These are phyloP conservation scores for Caranx melampygus DNA, from an alignment of 2,113 vertebrate genomes.

Conservation along the genomic window DNA sequence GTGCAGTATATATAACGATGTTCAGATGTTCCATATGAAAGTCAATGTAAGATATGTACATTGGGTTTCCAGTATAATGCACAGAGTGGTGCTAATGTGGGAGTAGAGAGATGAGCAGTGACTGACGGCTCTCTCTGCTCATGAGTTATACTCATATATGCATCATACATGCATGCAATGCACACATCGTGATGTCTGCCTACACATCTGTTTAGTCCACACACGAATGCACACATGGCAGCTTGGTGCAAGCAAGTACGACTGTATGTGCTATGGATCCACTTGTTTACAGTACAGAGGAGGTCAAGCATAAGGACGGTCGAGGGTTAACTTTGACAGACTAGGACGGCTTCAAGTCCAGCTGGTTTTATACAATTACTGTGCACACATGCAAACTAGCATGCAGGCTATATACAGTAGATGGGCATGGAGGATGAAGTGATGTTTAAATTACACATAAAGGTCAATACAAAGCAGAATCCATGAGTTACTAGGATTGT, in stretches of 20 bases:
- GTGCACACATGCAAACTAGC: background rate
- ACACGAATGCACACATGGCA: conserved; percentile 5
- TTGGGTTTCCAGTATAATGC: background rate
- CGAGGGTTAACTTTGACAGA: conserved; percentile 2
- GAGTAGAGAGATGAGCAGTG: background rate
- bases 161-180: conserved; percentile 11
- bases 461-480: too few relatives aligned
- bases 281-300: background rate
- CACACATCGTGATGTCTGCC: conserved; percentile 3
- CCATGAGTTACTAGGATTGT: too few relatives aligned
- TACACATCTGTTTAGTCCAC: conserved; percentile 27
- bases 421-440: too few relatives aligned
- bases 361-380: background rate
- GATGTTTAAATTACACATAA: too few relatives aligned
- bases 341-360: background rate
- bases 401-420: too few relatives aligned
- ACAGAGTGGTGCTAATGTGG: too few relatives aligned
- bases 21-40: too few relatives aligned
- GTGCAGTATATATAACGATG: too few relatives aligned
- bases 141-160: background rate
- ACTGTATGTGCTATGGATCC: background rate
- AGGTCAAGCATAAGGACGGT: conserved; percentile 7
- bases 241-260: conserved; percentile 7
- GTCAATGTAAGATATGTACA: background rate
- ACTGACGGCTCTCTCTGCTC: background rate